Evolutionary conservation across 2,888 invertebrate genomes (phyloP).

Genomic region (Habroteleia sp.): DNA sequence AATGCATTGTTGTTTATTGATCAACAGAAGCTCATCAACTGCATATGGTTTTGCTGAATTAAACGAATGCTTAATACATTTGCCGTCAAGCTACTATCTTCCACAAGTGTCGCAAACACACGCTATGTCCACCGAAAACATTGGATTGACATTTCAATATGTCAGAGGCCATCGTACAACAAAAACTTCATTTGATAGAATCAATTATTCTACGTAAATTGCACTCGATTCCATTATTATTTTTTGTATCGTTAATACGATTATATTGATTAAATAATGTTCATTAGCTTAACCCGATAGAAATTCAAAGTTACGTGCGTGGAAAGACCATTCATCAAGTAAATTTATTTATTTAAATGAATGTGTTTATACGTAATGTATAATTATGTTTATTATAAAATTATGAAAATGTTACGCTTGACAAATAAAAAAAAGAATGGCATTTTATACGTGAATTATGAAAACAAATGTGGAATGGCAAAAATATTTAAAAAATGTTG

Average conservation of each 20-base stretch:
- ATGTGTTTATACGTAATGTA: not conserved
- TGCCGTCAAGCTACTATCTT: slow-evolving; percentile 49
- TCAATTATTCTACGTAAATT: slow-evolving; percentile 58
- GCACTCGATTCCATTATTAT: slow-evolving; percentile 44
- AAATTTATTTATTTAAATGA: slow-evolving; percentile 5
- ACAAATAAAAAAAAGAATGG: not conserved
- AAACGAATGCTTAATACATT: slow-evolving; percentile 55
- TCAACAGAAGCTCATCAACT: slow-evolving; percentile 25
- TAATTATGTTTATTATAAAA: slow-evolving; percentile 2
- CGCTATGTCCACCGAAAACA: slow-evolving; percentile 53
- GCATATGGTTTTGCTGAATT: slow-evolving; percentile 34
- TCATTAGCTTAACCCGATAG: slow-evolving; percentile 9
- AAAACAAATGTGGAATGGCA: not conserved
- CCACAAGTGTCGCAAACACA: slow-evolving; percentile 55
- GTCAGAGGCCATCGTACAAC: slow-evolving; percentile 61
- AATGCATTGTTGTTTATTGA: slow-evolving; percentile 19
- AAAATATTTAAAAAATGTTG: slow-evolving; percentile 26
- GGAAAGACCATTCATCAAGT: slow-evolving; percentile 4
- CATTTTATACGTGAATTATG: slow-evolving; percentile 7
- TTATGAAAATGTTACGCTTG: not conserved
- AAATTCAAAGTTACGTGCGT: slow-evolving; percentile 3
- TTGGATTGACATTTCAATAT: slow-evolving; percentile 64
- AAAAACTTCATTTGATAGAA: slow-evolving; percentile 58
- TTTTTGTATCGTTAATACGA: slow-evolving; percentile 45
- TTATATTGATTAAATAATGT: slow-evolving; percentile 31